phyloP scores from a whole-genome alignment of 2,888 invertebrate species.

The Abscondita cerata region DNA sequence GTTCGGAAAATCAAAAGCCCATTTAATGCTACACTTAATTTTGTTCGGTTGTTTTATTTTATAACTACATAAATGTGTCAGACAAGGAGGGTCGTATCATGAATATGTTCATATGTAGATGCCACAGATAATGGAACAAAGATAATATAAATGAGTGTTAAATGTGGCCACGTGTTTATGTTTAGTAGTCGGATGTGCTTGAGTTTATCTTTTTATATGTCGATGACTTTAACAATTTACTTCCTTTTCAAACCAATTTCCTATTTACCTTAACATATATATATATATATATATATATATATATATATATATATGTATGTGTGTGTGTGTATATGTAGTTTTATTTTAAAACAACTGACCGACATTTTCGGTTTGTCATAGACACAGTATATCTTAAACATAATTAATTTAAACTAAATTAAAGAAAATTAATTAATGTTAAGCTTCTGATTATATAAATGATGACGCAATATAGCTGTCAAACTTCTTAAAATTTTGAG shows the following conservation, averaged over 20 bases:
- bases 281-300: too few relatives aligned
- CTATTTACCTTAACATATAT: too few relatives aligned
- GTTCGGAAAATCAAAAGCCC: constrained; percentile 32
- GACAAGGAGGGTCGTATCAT: constrained; percentile 22
- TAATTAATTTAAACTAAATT: too few relatives aligned
- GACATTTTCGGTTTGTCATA: too few relatives aligned
- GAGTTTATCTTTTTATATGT: constrained; percentile 6
- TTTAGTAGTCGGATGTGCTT: constrained; percentile 37
- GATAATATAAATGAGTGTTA: constrained; percentile 54
- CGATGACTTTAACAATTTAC: neutral
- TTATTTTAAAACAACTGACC: too few relatives aligned
- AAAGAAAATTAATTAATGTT: too few relatives aligned
- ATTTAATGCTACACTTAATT: constrained; percentile 31
- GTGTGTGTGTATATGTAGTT: too few relatives aligned
- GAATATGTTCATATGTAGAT: constrained; percentile 39
- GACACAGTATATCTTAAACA: too few relatives aligned
- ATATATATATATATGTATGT: too few relatives aligned
- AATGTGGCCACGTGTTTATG: constrained; percentile 49
- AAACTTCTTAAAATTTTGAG: too few relatives aligned
- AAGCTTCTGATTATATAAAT: too few relatives aligned
- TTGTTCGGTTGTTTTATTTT: constrained; percentile 22
- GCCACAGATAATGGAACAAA: constrained; percentile 38
- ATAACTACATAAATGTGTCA: neutral
- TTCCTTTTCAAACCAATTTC: constrained; percentile 17
- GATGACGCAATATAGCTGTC: too few relatives aligned